Percentiles rank a stretch among this genome's conserved stretches.
These are phyloP conservation scores for Temnothorax unifasciatus DNA, from an alignment of 2,888 invertebrate species.

Conservation along the genomic window DNA sequence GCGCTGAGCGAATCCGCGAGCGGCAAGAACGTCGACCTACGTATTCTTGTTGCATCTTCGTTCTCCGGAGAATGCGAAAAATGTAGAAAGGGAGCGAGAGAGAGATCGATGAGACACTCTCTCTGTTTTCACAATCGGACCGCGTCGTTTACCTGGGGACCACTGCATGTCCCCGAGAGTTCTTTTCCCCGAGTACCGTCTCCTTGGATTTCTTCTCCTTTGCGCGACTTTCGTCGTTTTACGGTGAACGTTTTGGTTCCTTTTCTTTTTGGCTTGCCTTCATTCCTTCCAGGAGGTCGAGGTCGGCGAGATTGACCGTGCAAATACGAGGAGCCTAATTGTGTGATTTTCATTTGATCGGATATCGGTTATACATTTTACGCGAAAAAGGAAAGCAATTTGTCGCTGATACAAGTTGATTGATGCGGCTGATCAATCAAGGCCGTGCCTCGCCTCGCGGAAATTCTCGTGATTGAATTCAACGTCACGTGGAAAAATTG, in stretches of 20 bases:
- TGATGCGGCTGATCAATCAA: constrained; percentile 69
- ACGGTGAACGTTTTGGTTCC: constrained; percentile 27
- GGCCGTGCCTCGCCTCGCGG: constrained; percentile 74
- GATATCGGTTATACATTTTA: neutral
- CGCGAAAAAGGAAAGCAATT: constrained; percentile 42
- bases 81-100: constrained; percentile 53
- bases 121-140: constrained; percentile 57
- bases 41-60: constrained; percentile 63
- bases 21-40: constrained; percentile 35
- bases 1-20: constrained; percentile 34
- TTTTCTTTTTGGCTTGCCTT: constrained; percentile 48
- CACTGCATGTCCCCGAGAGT: constrained; percentile 46
- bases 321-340: neutral
- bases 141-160: constrained; percentile 57
- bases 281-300: constrained; percentile 54
- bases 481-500: constrained; percentile 63
- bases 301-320: constrained; percentile 2
- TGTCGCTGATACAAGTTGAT: constrained; percentile 63
- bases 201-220: constrained; percentile 57
- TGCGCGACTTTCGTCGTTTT: constrained; percentile 42
- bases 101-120: constrained; percentile 43
- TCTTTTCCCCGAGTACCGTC: constrained; percentile 51
- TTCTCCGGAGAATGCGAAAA: constrained; percentile 62
- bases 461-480: constrained; percentile 67
- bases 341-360: neutral